These are phyloP conservation scores for Dasyornis broadbenti DNA, from an alignment of 2,113 vertebrate genomes.

Conservation along the genomic window DNA sequence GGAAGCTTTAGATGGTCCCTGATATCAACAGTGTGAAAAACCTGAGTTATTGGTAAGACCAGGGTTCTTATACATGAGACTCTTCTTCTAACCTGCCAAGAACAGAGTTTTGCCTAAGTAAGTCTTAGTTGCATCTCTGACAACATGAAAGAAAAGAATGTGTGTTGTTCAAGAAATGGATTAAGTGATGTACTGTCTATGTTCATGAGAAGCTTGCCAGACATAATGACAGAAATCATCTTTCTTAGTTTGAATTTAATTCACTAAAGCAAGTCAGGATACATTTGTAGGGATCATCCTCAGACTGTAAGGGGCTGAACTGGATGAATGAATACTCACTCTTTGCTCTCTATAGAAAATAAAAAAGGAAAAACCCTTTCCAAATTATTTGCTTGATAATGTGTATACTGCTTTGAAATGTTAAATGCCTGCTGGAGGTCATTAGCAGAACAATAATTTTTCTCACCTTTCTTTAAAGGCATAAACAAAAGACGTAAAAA, in stretches of 20 bases:
- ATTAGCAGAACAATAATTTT: not conserved
- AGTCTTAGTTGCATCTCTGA: not conserved
- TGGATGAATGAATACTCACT: not conserved
- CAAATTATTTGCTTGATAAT: not conserved
- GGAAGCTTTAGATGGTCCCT: not conserved
- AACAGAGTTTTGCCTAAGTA: not conserved
- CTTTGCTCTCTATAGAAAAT: not conserved
- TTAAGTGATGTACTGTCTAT: not conserved
- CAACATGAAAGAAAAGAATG: not conserved
- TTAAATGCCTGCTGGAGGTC: not conserved
- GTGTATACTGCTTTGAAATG: not conserved
- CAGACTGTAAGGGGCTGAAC: not conserved
- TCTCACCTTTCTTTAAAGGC: not conserved
- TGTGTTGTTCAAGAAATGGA: not conserved
- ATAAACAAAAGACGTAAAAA: not conserved
- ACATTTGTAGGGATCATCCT: not conserved
- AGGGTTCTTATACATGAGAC: not conserved
- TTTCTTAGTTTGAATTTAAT: not conserved
- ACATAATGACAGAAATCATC: not conserved
- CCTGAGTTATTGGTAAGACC: not conserved
- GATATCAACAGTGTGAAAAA: not conserved
- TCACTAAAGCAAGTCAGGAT: not conserved
- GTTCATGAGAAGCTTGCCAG: not conserved
- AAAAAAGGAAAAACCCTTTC: not conserved
- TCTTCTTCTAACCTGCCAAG: not conserved